Evolutionary conservation across 2,888 invertebrate genomes (phyloP), one percentile per base, ranked within the genome.

Genomic region (Helleia helle): DNA sequence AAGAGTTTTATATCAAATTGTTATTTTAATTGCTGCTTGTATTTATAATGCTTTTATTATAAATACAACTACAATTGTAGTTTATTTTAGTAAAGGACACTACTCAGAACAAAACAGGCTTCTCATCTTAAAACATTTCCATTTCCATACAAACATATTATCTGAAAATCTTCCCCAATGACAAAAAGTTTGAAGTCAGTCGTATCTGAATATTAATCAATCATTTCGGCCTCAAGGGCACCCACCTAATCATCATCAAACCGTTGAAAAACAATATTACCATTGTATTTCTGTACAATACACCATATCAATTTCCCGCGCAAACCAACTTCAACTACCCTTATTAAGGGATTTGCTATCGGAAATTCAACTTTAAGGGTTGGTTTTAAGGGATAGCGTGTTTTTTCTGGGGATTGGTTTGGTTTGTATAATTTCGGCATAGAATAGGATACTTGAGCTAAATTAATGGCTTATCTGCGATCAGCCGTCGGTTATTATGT

Each of bases 401-500:
- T 18, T 30, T 43, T 43, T 27, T 34, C 49, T 55, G 43, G 53
- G 50, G 39, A 55, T 57, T 53, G 40, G 60, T 57, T 50, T 40
- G 60, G 56, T 58, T 68, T 62, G 60, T 72, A 72, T 64, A n/a
- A n/a, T n/a, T n/a, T n/a, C n/a, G 52, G 62, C 59, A 65, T 60
- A 67, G 54, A 56, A 68, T 65, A 56, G 64, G 71, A 75, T 75
- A 76, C 75, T 79, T 71, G 74, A 73, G 74, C 71, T 66, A 79
- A 80, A 81, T 83, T 79, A 80, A 76, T 77, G 70, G 71, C 71
- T 75, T 79, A 83, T 81, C 81, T 68, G 54, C 54, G 67, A 79
- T 79, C 77, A 61, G 65, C 62, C 65, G 70, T 60, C 55, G 65
- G 72, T 74, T 75, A 74, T 77, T 76, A 71, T 76, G 75, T 77